Evolutionary conservation across 2,888 invertebrate genomes (phyloP).

Genomic region (Micropterix aruncella): DNA sequence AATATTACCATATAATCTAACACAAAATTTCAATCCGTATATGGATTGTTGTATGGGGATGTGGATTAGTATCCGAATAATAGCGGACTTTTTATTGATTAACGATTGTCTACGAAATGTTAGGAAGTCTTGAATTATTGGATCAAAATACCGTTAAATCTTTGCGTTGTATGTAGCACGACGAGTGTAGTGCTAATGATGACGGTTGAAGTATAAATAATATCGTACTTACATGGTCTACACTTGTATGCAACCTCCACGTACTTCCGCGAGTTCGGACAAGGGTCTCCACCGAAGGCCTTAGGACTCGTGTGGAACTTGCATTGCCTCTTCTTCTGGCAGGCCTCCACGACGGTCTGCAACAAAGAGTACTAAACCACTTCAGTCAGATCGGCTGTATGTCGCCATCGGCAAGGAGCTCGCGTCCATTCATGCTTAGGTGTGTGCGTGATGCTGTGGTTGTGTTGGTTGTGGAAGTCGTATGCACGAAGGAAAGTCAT

Average conservation of each 20-base stretch:
- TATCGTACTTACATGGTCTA: conserved; percentile 75
- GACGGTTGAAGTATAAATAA: conserved; percentile 3
- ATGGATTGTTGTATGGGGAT: too few species aligned
- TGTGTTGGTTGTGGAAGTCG: not conserved
- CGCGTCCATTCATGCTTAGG: conserved; percentile 3
- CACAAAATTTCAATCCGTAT: too few species aligned
- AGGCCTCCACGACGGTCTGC: conserved; percentile 88
- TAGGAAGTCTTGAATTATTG: too few species aligned
- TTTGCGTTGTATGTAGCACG: too few species aligned
- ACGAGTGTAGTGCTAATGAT: too few species aligned
- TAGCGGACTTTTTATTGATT: not conserved
- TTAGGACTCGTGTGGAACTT: conserved; percentile 81
- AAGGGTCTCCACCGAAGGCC: conserved; percentile 83
- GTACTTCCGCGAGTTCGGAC: conserved; percentile 82
- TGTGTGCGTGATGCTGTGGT: not conserved
- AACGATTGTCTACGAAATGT: too few species aligned
- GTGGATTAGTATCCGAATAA: too few species aligned
- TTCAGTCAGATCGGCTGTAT: conserved; percentile 10
- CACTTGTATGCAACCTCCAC: conserved; percentile 95
- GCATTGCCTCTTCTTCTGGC: conserved; percentile 87
- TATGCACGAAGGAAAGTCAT: too few species aligned
- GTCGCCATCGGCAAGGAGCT: conserved; percentile 2
- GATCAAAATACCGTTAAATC: too few species aligned
- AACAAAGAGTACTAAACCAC: conserved; percentile 65
- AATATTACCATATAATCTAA: too few species aligned